phyloP scores from a whole-genome alignment of 2,113 vertebrate species.

The Pomatorhinus ruficollis region DNA sequence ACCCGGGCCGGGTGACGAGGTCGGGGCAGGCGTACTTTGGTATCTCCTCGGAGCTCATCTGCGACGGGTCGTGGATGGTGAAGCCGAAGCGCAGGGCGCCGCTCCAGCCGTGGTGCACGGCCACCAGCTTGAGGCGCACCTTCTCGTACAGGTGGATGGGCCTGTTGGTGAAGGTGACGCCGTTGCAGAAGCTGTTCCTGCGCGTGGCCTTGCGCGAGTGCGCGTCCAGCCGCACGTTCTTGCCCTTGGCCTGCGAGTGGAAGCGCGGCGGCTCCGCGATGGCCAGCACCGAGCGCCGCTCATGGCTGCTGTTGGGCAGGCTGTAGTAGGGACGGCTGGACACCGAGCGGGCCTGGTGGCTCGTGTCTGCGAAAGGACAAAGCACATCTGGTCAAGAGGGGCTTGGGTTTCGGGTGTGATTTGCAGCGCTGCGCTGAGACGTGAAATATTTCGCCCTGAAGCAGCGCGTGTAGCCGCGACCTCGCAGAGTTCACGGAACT shows the following conservation, averaged over 20 bases:
- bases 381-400: not conserved
- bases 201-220: conserved; percentile 91
- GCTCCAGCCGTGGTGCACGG: conserved; percentile 94
- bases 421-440: too few species aligned
- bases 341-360: conserved; percentile 84
- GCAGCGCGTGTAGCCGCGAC: not conserved
- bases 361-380: conserved; percentile 78
- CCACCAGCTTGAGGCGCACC: conserved; percentile 89
- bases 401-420: fast-evolving
- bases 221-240: conserved; percentile 92
- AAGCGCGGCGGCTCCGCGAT: conserved; percentile 87
- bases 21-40: conserved; percentile 98
- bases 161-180: conserved; percentile 94
- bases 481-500: too few species aligned
- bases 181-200: conserved; percentile 97
- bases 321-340: conserved; percentile 88
- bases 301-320: conserved; percentile 82
- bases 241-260: conserved; percentile 95
- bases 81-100: conserved; percentile 96
- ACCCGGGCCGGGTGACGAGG: conserved; percentile 92
- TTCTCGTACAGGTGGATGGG: conserved; percentile 95
- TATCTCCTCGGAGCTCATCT: conserved; percentile 89
- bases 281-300: conserved; percentile 80
- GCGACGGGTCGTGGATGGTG: conserved; percentile 91
- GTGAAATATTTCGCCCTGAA: fast-evolving